phyloP scores from a whole-genome alignment of 2,797 vertebrate species.

The Pitangus sulphuratus region DNA sequence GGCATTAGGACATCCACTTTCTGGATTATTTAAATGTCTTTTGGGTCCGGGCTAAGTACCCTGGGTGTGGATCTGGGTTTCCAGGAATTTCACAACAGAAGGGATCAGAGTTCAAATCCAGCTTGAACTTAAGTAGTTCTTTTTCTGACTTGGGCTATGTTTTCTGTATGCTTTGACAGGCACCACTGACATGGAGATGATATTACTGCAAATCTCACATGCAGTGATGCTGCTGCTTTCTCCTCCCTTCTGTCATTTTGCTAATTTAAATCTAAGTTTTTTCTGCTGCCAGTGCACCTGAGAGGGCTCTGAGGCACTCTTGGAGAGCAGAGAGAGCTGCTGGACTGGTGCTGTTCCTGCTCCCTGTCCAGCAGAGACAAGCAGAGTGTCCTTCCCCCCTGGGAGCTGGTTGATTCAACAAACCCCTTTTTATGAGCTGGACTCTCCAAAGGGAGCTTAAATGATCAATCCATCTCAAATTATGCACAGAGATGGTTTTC shows the following conservation, averaged over 20 bases:
- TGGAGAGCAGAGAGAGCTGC: not conserved
- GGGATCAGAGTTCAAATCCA: not conserved
- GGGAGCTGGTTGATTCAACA: not conserved
- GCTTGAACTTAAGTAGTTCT: not conserved
- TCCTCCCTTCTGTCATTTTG: not conserved
- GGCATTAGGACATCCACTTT: not conserved
- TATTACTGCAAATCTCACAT: not conserved
- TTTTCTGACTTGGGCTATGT: not conserved
- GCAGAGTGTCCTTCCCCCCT: not conserved
- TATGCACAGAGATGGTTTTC: conserved; percentile 6
- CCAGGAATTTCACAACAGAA: not conserved
- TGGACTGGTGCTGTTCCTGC: not conserved
- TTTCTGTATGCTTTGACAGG: not conserved
- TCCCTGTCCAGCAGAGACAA: rapidly evolving
- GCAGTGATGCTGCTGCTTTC: not conserved
- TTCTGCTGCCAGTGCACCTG: not conserved
- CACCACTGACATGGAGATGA: not conserved
- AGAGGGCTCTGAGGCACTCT: not conserved
- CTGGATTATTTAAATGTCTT: not conserved
- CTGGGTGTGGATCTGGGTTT: not conserved
- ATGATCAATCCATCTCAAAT: not conserved
- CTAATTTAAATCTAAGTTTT: not conserved
- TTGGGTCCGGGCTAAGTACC: not conserved
- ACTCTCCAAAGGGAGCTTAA: not conserved
- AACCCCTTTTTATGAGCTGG: not conserved